Conservation (phyloP, 2,888 invertebrate genomes). For the Pyrrhosoma nymphula region DNA sequence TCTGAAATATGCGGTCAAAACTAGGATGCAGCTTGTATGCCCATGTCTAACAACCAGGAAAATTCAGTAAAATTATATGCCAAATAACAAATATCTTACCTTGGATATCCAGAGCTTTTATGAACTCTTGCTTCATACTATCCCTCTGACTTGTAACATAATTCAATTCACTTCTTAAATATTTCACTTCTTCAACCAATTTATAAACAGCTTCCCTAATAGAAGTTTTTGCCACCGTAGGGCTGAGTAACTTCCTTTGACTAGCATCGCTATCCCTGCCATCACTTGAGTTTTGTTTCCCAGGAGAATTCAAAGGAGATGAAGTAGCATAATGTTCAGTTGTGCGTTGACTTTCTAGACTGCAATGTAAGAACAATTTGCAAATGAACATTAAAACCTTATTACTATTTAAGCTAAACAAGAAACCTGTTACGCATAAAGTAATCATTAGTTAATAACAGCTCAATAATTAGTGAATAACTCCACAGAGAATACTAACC, state of each 20-base stretch:
- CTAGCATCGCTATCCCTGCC: background rate
- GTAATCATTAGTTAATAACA: too few relatives aligned
- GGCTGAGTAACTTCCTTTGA: background rate
- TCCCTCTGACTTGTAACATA: background rate
- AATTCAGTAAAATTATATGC: background rate
- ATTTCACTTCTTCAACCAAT: background rate
- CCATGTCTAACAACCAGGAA: too few relatives aligned
- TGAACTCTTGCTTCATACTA: background rate
- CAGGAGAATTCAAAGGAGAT: background rate
- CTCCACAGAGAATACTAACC: too few relatives aligned
- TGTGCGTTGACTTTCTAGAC: background rate
- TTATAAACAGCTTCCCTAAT: background rate
- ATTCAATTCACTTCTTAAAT: background rate
- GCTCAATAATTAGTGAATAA: too few relatives aligned
- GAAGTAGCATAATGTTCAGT: background rate
- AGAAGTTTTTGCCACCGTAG: background rate
- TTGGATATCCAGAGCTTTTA: background rate
- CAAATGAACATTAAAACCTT: background rate
- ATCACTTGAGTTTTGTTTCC: conserved; percentile 13
- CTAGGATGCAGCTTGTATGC: too few relatives aligned
- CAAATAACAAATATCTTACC: background rate
- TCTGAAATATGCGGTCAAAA: too few relatives aligned
- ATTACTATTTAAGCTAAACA: too few relatives aligned
- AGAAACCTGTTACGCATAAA: too few relatives aligned
- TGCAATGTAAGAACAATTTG: background rate